Percentiles rank a stretch among this genome's conserved stretches.
Conservation (phyloP, 2,888 invertebrate genomes). For the Sclerodermus sp. region DNA sequence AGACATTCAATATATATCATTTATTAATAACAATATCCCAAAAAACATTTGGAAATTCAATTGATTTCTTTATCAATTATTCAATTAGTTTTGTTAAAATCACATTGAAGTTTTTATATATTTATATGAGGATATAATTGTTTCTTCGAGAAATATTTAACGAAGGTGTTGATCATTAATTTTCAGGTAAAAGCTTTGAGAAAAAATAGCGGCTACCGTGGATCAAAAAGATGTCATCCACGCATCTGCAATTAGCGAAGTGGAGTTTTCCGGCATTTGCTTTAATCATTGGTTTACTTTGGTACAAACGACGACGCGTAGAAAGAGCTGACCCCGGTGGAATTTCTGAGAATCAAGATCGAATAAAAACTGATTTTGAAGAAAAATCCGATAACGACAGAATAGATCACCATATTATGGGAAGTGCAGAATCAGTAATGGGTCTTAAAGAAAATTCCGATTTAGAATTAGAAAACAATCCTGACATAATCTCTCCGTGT, state of each 20-base stretch:
- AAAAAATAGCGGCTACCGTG: slow-evolving; percentile 65
- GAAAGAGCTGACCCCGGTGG: slow-evolving; percentile 76
- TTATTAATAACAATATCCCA: no score
- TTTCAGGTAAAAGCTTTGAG: no score
- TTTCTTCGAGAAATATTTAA: no score
- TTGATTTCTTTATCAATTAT: no score
- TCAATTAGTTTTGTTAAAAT: no score
- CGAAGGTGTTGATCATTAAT: no score
- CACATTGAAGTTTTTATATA: no score
- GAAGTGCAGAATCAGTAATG: slow-evolving; percentile 39
- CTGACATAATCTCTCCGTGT: slow-evolving; percentile 11
- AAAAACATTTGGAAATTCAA: no score
- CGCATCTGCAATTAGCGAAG: slow-evolving; percentile 72
- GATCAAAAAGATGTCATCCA: slow-evolving; percentile 75
- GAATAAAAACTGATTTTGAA: slow-evolving; percentile 10
- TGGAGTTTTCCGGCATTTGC: slow-evolving; percentile 80
- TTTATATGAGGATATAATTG: no score
- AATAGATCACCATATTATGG: slow-evolving; percentile 38
- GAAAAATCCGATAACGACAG: slow-evolving; percentile 3
- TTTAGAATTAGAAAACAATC: no score
- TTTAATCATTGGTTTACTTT: slow-evolving; percentile 76
- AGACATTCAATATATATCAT: no score
- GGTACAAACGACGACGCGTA: slow-evolving; percentile 79
- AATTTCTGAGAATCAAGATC: slow-evolving; percentile 34
- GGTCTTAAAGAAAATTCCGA: no score